Conservation (phyloP, 1,140 invertebrate species). For the Heliothis virescens region DNA sequence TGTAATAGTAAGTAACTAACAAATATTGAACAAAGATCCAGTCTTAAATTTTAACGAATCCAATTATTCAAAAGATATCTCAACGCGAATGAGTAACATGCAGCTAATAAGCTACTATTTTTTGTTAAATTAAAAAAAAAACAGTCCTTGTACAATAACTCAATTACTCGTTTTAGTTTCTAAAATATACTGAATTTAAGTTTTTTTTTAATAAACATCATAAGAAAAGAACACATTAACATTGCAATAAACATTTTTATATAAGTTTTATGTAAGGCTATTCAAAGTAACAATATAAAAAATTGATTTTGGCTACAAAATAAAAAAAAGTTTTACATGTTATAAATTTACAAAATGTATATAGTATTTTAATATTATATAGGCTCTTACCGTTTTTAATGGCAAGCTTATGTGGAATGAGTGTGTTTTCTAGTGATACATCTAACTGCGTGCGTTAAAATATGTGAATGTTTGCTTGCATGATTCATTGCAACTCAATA, state of each 20-base stretch:
- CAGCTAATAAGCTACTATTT: conserved; percentile 4
- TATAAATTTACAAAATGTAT: conserved; percentile 45
- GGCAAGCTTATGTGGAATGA: conserved; percentile 25
- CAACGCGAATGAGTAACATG: neutral
- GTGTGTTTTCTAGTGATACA: neutral
- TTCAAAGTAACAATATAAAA: neutral
- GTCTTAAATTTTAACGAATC: conserved; percentile 40
- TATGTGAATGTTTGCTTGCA: neutral
- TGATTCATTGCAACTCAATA: conserved; percentile 3
- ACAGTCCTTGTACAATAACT: neutral
- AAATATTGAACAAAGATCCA: conserved; percentile 28
- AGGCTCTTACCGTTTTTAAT: neutral
- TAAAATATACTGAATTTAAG: neutral
- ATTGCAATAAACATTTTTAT: conserved; percentile 20
- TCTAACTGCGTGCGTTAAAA: neutral
- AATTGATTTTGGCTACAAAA: neutral
- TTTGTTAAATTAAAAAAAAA: neutral
- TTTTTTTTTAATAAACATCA: neutral
- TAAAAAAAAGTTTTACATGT: neutral
- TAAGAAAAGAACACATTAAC: conserved; percentile 19
- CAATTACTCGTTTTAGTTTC: neutral
- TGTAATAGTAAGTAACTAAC: conserved; percentile 18
- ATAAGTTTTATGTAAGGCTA: neutral
- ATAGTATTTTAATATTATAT: conserved; percentile 11
- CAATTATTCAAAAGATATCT: neutral